Evolutionary conservation across 2,797 vertebrate species (phyloP).

Genomic region (Jordanella pulchra): DNA sequence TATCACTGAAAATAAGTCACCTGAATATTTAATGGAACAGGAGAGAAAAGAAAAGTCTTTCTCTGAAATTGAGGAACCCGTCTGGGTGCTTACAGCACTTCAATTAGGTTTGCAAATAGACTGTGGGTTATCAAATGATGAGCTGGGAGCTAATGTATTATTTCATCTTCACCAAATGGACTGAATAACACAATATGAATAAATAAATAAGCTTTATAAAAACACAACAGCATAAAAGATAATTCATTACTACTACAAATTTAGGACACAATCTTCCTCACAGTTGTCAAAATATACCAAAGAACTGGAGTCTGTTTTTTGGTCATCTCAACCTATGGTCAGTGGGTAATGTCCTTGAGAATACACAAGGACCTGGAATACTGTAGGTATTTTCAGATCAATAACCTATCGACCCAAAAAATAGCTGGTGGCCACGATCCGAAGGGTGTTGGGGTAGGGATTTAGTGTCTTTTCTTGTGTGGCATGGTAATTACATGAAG

Average conservation of each 20-base stretch:
- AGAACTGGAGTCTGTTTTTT: neutral
- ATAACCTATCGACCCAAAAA: slow-evolving; percentile 38
- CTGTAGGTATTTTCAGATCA: slow-evolving; percentile 33
- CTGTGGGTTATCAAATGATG: neutral
- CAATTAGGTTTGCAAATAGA: neutral
- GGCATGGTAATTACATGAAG: slow-evolving; percentile 1
- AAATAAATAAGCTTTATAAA: neutral
- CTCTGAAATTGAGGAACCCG: neutral
- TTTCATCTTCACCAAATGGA: neutral
- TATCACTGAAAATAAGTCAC: neutral
- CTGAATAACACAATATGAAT: neutral
- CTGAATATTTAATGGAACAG: neutral
- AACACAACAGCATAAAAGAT: neutral
- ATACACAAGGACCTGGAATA: slow-evolving; percentile 5
- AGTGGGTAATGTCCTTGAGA: slow-evolving; percentile 5
- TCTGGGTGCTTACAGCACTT: neutral
- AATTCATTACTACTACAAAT: neutral
- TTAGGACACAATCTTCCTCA: neutral
- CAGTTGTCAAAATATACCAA: neutral
- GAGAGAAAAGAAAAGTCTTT: neutral
- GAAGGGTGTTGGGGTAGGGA: neutral
- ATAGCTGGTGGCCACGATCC: slow-evolving; percentile 9
- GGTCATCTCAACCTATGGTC: neutral
- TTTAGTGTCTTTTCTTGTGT: slow-evolving; percentile 2
- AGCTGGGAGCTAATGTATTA: neutral